Percentiles rank a stretch among this genome's conserved stretches.
phyloP scores from a whole-genome alignment of 2,888 invertebrate species.

The Drosophila peninsularis region DNA sequence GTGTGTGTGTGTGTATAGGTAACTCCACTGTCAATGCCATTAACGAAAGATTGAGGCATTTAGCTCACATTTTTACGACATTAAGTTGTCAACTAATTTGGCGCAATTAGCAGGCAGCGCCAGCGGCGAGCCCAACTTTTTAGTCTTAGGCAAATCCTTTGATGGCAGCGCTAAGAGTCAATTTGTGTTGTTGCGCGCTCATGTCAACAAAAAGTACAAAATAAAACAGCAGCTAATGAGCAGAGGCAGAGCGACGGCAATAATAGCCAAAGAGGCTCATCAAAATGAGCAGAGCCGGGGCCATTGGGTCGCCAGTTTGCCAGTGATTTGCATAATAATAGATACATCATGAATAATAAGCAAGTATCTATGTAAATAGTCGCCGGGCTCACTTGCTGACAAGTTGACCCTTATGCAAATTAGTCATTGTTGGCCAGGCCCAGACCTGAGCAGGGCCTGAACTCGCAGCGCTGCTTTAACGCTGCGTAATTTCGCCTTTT shows the following conservation, averaged over 20 bases:
- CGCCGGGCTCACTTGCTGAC: conserved; percentile 14
- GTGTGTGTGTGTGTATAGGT: conserved; percentile 20
- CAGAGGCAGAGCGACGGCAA: conserved; percentile 19
- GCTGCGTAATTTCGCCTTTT: conserved; percentile 16
- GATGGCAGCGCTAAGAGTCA: conserved; percentile 76
- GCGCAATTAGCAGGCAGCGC: conserved; percentile 67
- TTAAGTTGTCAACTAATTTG: conserved; percentile 82
- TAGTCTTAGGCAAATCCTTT: conserved; percentile 64
- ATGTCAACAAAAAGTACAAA: conserved; percentile 40
- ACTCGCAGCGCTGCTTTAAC: conserved; percentile 5
- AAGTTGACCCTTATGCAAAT: conserved; percentile 74
- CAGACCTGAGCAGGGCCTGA: neutral
- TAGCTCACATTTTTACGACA: conserved; percentile 74
- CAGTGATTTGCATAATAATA: conserved; percentile 83
- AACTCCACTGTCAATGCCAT: conserved; percentile 66
- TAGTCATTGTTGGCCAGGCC: conserved; percentile 20
- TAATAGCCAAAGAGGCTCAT: conserved; percentile 59
- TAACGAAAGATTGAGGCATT: conserved; percentile 76
- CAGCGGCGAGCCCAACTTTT: conserved; percentile 29
- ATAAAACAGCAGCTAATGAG: conserved; percentile 56
- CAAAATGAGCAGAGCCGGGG: conserved; percentile 68
- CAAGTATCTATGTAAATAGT: conserved; percentile 43
- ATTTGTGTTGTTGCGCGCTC: conserved; percentile 50
- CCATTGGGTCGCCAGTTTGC: conserved; percentile 43
- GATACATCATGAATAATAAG: conserved; percentile 78